Evolutionary conservation across 2,113 vertebrate species (phyloP), one percentile per base, ranked within the genome.

Genomic region (Eulacestoma nigropectus): DNA sequence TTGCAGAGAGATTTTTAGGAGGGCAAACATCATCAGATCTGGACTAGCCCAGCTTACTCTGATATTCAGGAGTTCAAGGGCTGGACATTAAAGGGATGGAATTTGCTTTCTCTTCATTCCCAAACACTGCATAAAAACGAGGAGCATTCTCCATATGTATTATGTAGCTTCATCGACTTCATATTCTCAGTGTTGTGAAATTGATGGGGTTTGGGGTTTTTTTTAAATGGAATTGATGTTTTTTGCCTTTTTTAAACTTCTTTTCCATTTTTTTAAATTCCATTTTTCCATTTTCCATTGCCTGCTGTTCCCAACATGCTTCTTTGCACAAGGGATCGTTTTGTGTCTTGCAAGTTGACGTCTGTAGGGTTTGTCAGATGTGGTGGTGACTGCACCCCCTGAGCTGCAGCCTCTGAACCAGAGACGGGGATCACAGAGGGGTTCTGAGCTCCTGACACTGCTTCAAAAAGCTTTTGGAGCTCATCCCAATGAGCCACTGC

Each of bases 261-360:
- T 65, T 78, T 78, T 10, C 50, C 33, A 1, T 21, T 5, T 13
- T 35, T 13, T 17, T 46, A 4, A 7, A 23, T 73, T n/a, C 52
- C 10, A 18, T 53, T 53, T 52, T 11, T 53, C 50, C 9, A 11
- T 70, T 78, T 69, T 13, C n/a, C 37, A 2, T 11, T 60, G 6
- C 29, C 35, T 41, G 2, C 44, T 62, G 16, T 32, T 59, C 33
- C 57, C 33, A 9, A 25, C 6, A 0, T 6, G 5, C 4, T 16
- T 6, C 7, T 75, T 62, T 25, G 84, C 30, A 14, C 57, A 16
- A 13, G 3, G n/a, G 11, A 0, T 42, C 11, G 21, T 3, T 57
- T 33, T 35, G 6, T 39, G 67, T 17, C 46, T 21, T 46, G 75
- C 64, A 8, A 23, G 52, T 2, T 6, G 47, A 11, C 56, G 29